Evolutionary conservation across 2,113 vertebrate species (phyloP).

Genomic region (Carassius gibelio): DNA sequence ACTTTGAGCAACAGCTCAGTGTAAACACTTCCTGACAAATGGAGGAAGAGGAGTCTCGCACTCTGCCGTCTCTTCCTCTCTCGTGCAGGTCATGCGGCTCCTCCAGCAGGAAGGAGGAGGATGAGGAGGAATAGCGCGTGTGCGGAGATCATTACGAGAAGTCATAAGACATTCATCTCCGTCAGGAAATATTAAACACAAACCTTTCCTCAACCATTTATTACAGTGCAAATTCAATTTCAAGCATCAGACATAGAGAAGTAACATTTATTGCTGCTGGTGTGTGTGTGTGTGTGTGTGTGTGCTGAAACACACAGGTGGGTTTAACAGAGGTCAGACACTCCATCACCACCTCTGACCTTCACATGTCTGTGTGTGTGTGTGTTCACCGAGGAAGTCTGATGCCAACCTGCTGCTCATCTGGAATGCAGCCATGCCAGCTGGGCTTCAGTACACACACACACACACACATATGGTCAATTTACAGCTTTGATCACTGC

Average conservation of each 20-base stretch:
- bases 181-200: slow-evolving; percentile 45
- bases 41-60: background rate
- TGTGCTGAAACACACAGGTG: background rate
- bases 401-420: slow-evolving; percentile 55
- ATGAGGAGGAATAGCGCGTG: background rate
- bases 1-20: slow-evolving; percentile 40
- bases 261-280: background rate
- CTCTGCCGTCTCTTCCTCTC: background rate
- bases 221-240: background rate
- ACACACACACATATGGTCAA: slow-evolving; percentile 13
- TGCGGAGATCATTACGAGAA: background rate
- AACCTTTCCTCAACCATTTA: background rate
- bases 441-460: slow-evolving; percentile 41
- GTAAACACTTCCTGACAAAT: slow-evolving; percentile 36
- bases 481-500: background rate
- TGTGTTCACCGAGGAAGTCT: background rate
- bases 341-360: slow-evolving; percentile 24
- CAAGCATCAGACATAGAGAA: background rate
- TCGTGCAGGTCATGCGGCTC: background rate
- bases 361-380: slow-evolving; percentile 7
- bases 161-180: slow-evolving; percentile 30
- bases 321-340: background rate
- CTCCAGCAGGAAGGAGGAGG: slow-evolving; percentile 3
- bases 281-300: slow-evolving; percentile 11
- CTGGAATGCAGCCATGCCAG: slow-evolving; percentile 52